Evolutionary conservation across 2,113 vertebrate species (phyloP).

Genomic region (Tympanuchus pallidicinctus): DNA sequence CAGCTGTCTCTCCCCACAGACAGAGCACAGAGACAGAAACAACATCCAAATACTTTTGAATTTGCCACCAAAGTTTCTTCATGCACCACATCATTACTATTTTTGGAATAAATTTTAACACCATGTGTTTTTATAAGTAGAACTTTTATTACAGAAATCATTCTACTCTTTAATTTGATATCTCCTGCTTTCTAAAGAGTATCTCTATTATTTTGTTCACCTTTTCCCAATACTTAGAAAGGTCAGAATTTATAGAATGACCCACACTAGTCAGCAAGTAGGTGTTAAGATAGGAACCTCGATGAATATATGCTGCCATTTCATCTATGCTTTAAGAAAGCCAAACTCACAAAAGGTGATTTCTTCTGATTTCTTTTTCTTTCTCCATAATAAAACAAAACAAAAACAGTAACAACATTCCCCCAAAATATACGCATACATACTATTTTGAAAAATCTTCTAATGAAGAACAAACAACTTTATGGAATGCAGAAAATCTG

Average conservation of each 20-base stretch:
- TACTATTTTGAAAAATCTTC: not conserved
- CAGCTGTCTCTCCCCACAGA: conserved; percentile 45
- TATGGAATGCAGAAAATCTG: not conserved
- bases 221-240: not conserved
- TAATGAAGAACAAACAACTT: not conserved
- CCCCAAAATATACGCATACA: not conserved
- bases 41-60: not conserved
- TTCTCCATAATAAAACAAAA: not conserved
- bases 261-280: not conserved
- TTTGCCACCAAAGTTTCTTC: not conserved
- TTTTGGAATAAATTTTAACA: not conserved
- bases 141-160: not conserved
- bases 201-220: not conserved
- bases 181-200: not conserved
- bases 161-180: not conserved
- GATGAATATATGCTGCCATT: not conserved
- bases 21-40: conserved; percentile 18
- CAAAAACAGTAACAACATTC: not conserved
- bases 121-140: not conserved
- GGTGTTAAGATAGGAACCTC: not conserved
- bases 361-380: not conserved
- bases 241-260: not conserved
- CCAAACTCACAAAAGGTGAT: fast-evolving
- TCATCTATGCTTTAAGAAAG: not conserved
- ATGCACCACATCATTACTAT: not conserved